A percentile compares a stretch with the other conserved stretches of the same genome.
Evolutionary conservation across 2,113 vertebrate genomes (phyloP).

Genomic region (Rhynchomys soricoides): DNA sequence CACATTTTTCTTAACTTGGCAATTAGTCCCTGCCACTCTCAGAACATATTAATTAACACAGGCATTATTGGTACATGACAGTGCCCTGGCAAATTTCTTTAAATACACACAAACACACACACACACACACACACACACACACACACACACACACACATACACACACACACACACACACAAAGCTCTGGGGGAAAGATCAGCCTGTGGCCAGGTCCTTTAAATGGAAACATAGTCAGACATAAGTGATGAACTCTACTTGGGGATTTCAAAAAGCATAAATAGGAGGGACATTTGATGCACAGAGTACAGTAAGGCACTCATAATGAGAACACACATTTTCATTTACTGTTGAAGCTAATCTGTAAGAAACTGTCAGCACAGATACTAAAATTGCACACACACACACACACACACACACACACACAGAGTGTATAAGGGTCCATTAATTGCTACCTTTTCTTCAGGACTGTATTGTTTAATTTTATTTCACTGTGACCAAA

Average conservation of each 20-base stretch:
- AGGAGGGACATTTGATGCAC: neutral
- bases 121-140: too few relatives aligned
- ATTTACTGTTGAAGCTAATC: neutral
- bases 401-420: neutral
- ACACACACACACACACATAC: too few relatives aligned
- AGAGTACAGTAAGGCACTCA: neutral
- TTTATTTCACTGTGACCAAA: neutral
- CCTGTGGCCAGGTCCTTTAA: neutral
- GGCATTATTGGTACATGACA: neutral
- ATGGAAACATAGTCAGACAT: neutral
- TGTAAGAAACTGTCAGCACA: neutral
- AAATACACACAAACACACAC: neutral
- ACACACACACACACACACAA: neutral
- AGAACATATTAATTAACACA: neutral
- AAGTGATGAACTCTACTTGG: neutral
- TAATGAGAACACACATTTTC: neutral
- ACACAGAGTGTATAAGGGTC: neutral
- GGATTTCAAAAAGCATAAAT: neutral
- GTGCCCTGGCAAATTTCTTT: neutral
- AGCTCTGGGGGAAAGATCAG: neutral
- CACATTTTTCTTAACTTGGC: neutral
- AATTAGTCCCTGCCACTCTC: neutral
- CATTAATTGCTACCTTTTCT: neutral
- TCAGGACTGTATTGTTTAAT: neutral
- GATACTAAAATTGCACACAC: neutral